A percentile compares a stretch with the other conserved stretches of the same genome.
Conservation (phyloP, 2,113 vertebrate genomes). For the Lampris incognitus region DNA sequence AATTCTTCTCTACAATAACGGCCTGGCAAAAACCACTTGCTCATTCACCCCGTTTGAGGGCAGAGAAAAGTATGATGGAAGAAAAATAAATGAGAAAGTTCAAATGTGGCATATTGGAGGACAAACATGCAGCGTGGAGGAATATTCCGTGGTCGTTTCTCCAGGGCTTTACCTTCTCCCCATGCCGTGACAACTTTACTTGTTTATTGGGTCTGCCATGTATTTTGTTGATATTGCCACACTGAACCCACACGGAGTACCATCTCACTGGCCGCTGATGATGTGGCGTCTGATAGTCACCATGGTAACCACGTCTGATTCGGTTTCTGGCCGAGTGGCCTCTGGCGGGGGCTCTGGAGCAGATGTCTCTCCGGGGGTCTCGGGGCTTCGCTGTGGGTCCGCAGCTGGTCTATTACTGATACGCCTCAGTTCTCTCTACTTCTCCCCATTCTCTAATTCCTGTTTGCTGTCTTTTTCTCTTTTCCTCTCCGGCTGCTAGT, state of each 20-base stretch:
- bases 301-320: conserved; percentile 72
- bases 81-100: too few relatives aligned
- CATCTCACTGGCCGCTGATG: conserved; percentile 45
- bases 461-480: conserved; percentile 26
- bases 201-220: not conserved
- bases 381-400: conserved; percentile 43
- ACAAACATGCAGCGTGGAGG: too few relatives aligned
- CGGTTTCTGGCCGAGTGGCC: conserved; percentile 44
- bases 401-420: conserved; percentile 36
- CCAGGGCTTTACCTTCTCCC: too few relatives aligned
- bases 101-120: too few relatives aligned
- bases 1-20: too few relatives aligned
- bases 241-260: conserved; percentile 54
- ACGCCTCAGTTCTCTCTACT: conserved; percentile 50
- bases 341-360: conserved; percentile 25
- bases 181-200: too few relatives aligned
- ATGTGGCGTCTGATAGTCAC: conserved; percentile 63
- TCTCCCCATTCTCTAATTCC: conserved; percentile 23
- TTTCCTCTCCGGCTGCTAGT: conserved; percentile 80
- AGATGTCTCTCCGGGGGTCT: conserved; percentile 27
- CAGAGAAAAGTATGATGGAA: too few relatives aligned
- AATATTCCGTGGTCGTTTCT: too few relatives aligned
- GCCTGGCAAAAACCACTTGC: too few relatives aligned
- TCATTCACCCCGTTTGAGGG: too few relatives aligned
- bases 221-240: conserved; percentile 37